Base-by-base conservation (phyloP, 2,888 invertebrate genomes). In the Eristalis intricaria region DNA sequence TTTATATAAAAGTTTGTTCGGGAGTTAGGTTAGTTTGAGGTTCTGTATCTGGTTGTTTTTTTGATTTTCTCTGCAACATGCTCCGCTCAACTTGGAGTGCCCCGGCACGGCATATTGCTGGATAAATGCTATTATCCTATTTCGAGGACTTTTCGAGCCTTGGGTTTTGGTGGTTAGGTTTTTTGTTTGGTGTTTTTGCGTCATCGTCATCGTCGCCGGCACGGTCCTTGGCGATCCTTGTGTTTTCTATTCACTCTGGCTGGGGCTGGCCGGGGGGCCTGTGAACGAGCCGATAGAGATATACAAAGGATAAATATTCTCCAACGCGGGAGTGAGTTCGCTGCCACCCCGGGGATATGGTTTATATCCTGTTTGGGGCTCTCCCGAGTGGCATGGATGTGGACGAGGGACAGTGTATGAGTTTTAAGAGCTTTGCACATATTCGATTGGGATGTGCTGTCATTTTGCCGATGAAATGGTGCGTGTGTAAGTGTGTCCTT, bases 371-470 rank as follows among this genome's bases (percentile, higher is more conserved):
- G 63, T 69, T 85, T 40, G 50, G 50, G 50, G 60, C 60, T 23
- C 60, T 50, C 50, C 19, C 19, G 50, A 50, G 50, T 50, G 50
- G 50, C 7, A 50, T 19, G 50, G 50, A 19, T 50, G 50, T 19
- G 50, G 11, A 29, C 60, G 26, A 60, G 26, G 63, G 70, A 63
- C 10, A 35, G 78, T 66, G 70, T 40, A 40, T 56, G 70, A 65
- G 64, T 75, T 86, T 78, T 83, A 81, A 86, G 74, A 83, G 86
- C 82, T 86, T 71, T 75, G 75, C 86, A 83, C 78, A 86, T 86
- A 86, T 86, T 83, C 78, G 83, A 83, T 86, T 86, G 78, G 82
- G 66, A 75, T 83, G 82, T 70, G 65, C 40, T 82, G 64, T 74
- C 65, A 29, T 65, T 70, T 60, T 70, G 63, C 58, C 64, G 63